phyloP scores from a whole-genome alignment of 2,113 vertebrate genomes.

The Tachysurus vachellii region DNA sequence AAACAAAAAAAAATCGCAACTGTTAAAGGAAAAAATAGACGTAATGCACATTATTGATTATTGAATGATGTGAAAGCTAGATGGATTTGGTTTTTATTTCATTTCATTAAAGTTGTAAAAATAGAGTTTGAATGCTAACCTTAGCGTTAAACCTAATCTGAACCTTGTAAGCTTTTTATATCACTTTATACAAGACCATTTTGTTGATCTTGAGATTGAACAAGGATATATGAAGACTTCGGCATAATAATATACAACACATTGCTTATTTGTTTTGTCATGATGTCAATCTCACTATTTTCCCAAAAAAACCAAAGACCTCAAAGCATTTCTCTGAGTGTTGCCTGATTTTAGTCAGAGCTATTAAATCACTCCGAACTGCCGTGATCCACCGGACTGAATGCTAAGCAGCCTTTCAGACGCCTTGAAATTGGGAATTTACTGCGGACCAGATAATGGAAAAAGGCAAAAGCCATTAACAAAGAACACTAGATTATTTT shows the following conservation, averaged over 20 bases:
- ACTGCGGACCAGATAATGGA: conserved; percentile 33
- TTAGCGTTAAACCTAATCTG: neutral
- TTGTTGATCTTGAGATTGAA: neutral
- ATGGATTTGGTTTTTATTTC: neutral
- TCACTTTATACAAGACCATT: neutral
- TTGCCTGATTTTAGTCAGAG: neutral
- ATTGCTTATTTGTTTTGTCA: neutral
- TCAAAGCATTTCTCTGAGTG: neutral
- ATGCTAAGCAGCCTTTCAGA: conserved; percentile 37
- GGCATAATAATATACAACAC: neutral
- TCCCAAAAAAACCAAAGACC: neutral
- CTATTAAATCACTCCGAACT: conserved; percentile 1
- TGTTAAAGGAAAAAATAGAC: neutral
- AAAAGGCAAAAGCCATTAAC: conserved; percentile 26
- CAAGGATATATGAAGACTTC: neutral
- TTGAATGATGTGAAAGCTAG: neutral
- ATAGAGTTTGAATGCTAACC: neutral
- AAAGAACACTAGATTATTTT: conserved; percentile 35
- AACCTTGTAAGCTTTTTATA: neutral
- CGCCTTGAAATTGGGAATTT: conserved; percentile 24
- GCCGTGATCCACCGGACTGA: neutral
- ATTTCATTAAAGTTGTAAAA: neutral
- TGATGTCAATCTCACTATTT: neutral
- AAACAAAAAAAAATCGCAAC: neutral
- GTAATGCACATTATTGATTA: neutral